Conservation (phyloP, 1,140 invertebrate genomes). For the Pachyrhynchus sulphureomaculatus region DNA sequence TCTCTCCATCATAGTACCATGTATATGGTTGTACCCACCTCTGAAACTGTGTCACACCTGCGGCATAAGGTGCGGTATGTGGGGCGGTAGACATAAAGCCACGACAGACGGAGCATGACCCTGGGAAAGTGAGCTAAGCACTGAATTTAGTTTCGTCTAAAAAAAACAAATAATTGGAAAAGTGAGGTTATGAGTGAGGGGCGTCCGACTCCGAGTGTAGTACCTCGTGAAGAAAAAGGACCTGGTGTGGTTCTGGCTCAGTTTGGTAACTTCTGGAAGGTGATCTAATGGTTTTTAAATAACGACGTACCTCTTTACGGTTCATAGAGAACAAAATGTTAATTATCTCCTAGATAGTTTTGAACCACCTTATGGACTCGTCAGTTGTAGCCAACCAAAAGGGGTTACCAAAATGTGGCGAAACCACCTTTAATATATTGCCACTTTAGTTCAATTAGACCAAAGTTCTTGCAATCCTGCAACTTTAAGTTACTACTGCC, state of each 20-base stretch:
- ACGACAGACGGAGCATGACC: conserved; percentile 34
- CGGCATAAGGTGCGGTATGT: conserved; percentile 73
- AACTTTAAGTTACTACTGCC: conserved; percentile 4
- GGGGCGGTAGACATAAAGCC: conserved; percentile 75
- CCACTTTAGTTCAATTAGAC: conserved; percentile 20
- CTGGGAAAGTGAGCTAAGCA: conserved; percentile 22
- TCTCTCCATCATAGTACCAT: conserved; percentile 85
- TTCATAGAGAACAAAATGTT: too few relatives aligned
- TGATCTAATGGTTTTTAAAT: too few relatives aligned
- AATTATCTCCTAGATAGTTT: too few relatives aligned
- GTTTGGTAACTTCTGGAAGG: too few relatives aligned
- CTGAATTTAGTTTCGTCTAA: conserved; percentile 32
- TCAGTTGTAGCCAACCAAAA: too few relatives aligned
- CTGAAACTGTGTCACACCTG: conserved; percentile 81
- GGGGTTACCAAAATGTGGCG: too few relatives aligned
- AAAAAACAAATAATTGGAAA: background rate
- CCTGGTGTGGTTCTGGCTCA: too few relatives aligned
- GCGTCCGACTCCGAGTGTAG: too few relatives aligned
- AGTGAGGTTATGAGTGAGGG: background rate
- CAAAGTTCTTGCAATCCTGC: conserved; percentile 4
- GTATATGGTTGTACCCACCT: conserved; percentile 90
- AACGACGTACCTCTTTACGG: too few relatives aligned
- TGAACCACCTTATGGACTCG: too few relatives aligned
- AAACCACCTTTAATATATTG: background rate
- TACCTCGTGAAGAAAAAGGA: too few relatives aligned